These are phyloP conservation scores for Aproaerema taeniolella DNA, from an alignment of 2,888 invertebrate genomes.

Conservation along the genomic window DNA sequence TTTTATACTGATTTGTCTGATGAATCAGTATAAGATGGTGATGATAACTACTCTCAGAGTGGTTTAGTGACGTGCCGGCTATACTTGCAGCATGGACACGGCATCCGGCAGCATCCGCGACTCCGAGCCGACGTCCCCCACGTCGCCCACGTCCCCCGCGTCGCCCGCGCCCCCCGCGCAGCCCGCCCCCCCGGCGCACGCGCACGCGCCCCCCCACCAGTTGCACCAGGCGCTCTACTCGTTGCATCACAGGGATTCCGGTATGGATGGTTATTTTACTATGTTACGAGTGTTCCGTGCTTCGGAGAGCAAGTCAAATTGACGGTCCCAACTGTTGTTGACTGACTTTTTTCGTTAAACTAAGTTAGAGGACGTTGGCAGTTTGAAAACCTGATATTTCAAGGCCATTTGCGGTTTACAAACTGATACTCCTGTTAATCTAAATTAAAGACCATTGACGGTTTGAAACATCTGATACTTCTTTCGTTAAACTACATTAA, in stretches of 20 bases:
- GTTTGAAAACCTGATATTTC: too few species aligned
- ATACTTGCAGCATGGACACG: slow-evolving; percentile 88
- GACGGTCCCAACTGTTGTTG: too few species aligned
- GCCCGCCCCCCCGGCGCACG: slow-evolving; percentile 73
- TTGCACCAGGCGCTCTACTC: slow-evolving; percentile 44
- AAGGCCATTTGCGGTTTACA: too few species aligned
- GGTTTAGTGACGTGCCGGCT: background rate
- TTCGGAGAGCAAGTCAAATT: too few species aligned
- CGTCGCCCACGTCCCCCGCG: slow-evolving; percentile 79
- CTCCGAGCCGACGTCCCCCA: slow-evolving; percentile 94
- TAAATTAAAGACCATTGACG: too few species aligned
- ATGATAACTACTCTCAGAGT: too few species aligned
- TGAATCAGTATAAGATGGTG: too few species aligned
- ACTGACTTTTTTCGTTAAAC: too few species aligned
- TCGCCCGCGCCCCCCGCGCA: slow-evolving; percentile 85
- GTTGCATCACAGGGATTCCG: slow-evolving; percentile 24
- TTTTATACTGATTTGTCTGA: too few species aligned
- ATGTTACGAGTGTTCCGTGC: background rate
- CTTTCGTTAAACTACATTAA: background rate
- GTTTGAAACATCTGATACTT: too few species aligned
- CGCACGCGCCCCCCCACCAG: slow-evolving; percentile 55
- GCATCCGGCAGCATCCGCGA: slow-evolving; percentile 94
- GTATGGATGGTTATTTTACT: background rate
- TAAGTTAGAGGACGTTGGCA: too few species aligned
- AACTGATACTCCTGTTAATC: too few species aligned